Percentiles rank a stretch among this genome's conserved stretches.
phyloP scores from a whole-genome alignment of 2,797 vertebrate species.

The Neosilurus mollespiculum region DNA sequence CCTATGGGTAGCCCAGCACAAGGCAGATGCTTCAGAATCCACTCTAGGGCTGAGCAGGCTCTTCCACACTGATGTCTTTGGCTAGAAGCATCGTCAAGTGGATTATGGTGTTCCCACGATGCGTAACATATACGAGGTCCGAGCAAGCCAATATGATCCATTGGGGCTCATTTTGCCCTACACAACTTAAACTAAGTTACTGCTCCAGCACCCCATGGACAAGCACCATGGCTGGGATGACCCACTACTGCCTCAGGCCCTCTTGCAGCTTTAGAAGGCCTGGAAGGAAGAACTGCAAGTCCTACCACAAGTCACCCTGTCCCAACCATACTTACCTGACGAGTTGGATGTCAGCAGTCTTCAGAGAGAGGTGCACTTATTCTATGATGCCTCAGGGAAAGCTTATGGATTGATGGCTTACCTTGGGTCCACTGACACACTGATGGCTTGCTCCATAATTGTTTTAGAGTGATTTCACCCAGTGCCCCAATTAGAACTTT shows the following conservation, averaged over 20 bases:
- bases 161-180: background rate
- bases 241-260: background rate
- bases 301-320: too few species aligned
- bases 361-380: background rate
- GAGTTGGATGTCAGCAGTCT: too few species aligned
- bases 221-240: slow-evolving; percentile 19
- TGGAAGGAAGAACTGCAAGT: background rate
- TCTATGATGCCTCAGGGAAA: background rate
- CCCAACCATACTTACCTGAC: too few species aligned
- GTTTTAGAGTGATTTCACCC: too few species aligned
- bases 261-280: background rate
- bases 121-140: background rate
- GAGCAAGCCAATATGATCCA: slow-evolving; percentile 9
- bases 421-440: background rate
- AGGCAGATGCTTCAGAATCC: too few species aligned
- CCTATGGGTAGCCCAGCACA: too few species aligned
- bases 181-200: background rate
- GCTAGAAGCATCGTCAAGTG: too few species aligned
- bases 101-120: too few species aligned
- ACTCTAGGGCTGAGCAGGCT: too few species aligned
- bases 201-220: background rate
- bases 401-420: slow-evolving; percentile 21
- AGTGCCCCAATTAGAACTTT: too few species aligned
- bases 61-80: too few species aligned
- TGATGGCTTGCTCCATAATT: too few species aligned